phyloP scores from a whole-genome alignment of 2,113 vertebrate genomes.

The Amazona vittata region DNA sequence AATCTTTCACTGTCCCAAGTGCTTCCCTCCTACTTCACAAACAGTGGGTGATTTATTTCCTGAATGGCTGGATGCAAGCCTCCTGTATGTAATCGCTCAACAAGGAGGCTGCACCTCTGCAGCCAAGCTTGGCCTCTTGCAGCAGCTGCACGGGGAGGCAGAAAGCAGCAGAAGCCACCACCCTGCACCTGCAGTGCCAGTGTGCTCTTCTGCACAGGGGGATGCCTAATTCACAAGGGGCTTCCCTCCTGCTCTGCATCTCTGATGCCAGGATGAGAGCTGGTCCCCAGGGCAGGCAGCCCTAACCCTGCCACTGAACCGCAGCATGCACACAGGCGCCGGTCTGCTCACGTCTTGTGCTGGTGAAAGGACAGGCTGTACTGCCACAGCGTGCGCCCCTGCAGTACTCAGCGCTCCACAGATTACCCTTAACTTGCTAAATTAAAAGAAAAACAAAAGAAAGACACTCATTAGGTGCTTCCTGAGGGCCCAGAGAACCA shows the following conservation, averaged over 20 bases:
- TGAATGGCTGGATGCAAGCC: neutral
- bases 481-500: neutral
- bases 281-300: neutral
- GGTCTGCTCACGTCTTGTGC: fast-evolving
- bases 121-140: neutral
- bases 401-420: neutral
- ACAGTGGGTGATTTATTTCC: conserved; percentile 58
- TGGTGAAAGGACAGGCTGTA: conserved; percentile 41
- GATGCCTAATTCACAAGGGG: neutral
- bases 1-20: conserved; percentile 28
- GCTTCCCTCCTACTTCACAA: conserved; percentile 58
- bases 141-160: neutral
- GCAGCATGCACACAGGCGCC: fast-evolving
- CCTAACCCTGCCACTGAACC: neutral
- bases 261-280: fast-evolving
- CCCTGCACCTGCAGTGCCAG: fast-evolving
- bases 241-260: fast-evolving
- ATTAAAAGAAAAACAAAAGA: neutral
- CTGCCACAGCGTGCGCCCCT: neutral
- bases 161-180: neutral
- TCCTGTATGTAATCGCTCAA: neutral
- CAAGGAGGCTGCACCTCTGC: neutral
- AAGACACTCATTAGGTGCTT: neutral
- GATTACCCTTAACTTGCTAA: conserved; percentile 1
- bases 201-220: neutral